Conservation (phyloP, 2,888 invertebrate species). For the Acleris laterana region DNA sequence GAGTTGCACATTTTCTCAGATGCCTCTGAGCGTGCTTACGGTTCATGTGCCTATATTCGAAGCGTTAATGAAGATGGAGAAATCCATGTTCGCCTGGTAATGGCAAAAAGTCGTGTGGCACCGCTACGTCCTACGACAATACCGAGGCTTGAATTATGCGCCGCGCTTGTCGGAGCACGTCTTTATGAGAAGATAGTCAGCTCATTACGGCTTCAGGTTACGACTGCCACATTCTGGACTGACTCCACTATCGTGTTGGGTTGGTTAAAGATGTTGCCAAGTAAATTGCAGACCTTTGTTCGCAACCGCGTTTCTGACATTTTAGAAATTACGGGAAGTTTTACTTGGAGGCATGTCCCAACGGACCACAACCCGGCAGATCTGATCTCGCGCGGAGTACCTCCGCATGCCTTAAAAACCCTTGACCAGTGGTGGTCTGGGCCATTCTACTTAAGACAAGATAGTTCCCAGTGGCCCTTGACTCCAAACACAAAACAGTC, state of each 20-base stretch:
- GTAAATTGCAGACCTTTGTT: conserved; percentile 46
- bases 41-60: conserved; percentile 38
- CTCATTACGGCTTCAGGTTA: conserved; percentile 39
- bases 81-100: conserved; percentile 36
- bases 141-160: conserved; percentile 49
- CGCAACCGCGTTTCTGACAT: conserved; percentile 44
- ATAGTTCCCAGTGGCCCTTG: too few relatives aligned
- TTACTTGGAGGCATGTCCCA: too few relatives aligned
- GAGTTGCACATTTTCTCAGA: too few relatives aligned
- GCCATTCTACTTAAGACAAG: too few relatives aligned
- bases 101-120: conserved; percentile 41
- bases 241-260: conserved; percentile 48
- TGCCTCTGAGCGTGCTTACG: too few relatives aligned
- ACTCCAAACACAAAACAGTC: too few relatives aligned
- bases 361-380: too few relatives aligned
- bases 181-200: conserved; percentile 41
- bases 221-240: conserved; percentile 42
- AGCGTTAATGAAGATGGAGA: conserved; percentile 36
- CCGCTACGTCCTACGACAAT: conserved; percentile 44
- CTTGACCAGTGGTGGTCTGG: too few relatives aligned
- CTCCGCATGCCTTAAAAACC: too few relatives aligned
- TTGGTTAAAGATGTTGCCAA: conserved; percentile 44
- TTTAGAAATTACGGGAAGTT: too few relatives aligned
- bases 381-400: too few relatives aligned
- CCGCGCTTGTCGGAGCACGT: conserved; percentile 45